Base-by-base conservation (phyloP, 2,888 invertebrate genomes). In the Hemistola chrysoprasaria region DNA sequence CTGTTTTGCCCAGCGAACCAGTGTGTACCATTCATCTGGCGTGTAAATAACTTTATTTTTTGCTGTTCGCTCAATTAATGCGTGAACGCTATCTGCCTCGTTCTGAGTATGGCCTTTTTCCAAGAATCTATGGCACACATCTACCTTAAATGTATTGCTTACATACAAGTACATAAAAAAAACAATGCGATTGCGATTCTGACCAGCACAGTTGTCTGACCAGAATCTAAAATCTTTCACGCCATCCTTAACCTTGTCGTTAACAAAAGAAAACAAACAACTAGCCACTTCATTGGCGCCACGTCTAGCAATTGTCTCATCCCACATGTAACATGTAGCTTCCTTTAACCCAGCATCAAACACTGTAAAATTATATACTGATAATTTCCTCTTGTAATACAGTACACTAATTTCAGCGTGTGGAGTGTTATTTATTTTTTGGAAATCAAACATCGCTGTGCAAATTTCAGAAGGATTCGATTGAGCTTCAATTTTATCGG, bases 31-130 rank as follows among this genome's bases (percentile, higher is more conserved):
- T 23, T 40, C 33, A 7, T n/a, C 4, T 8, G 40, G 40, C 0
- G 29, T 29, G 27, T 40, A 40, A n/a, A 40, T 40, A 1, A 23
- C 1, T 28, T 33, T 33, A 20, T 29, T 11, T n/a, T 40, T 9
- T 7, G 23, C 8, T 7, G 8, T 4, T 6, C 33, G 21, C 24
- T 40, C 40, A 8, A 40, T 33, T 9, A 28, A n/a, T 1, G 29
- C 11, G 8, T 40, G 40, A 6, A 33, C 29, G 20, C 11, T 26
- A 20, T 40, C 33, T 0, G 24, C 33, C 11, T 40, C 34, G n/a
- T n/a, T n/a, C n/a, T n/a, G n/a, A n/a, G n/a, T n/a, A n/a, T n/a
- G n/a, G n/a, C n/a, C n/a, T n/a, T 8, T 21, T 8, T 31, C 30
- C 1, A 21, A 8, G 16, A 22, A 39, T n/a, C 6, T 24, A 24